Evolutionary conservation across 2,113 vertebrate species (phyloP), one percentile per base, ranked within the genome.

Genomic region (Nyctereutes procyonoides): DNA sequence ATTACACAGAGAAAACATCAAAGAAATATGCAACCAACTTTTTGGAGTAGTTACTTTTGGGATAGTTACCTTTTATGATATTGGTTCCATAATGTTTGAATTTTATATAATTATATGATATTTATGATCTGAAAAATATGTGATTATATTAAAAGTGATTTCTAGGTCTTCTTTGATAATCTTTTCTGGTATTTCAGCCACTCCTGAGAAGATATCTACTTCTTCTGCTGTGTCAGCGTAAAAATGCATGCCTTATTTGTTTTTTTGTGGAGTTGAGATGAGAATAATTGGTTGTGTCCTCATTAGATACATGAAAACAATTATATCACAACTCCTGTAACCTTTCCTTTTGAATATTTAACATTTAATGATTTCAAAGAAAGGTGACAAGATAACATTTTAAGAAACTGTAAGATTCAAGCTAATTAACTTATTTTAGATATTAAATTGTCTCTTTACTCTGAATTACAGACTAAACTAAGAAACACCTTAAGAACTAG

Each of bases 371-470:
- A 87, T 79, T 90, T 92, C 77, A 93, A 92, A 87, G 73, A 90
- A 91, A 96, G 30, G 60, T 88, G 53, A 62, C 43, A 96, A 93
- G n/a, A n/a, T 85, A 92, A 38, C 79, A 26, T 80, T 96, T 95
- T 79, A 74, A 96, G 88, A 58, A 96, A 87, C 43, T 65, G 14
- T 56, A 85, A 92, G 15, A 76, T 82, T 95, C n/a, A 87, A 84
- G 63, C 30, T 94, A 90, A 88, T 94, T 97, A 86, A 92, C 63
- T 88, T 97, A 67, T 92, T 90, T 93, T 87, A 92, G 80, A 69
- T 20, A 92, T 43, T 60, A 92, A 92, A 69, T 89, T 95, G n/a
- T 74, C 48, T 82, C 81, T 86, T 95, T 89, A 55, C 20, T 97
- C 51, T 96, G 73, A 87, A 85, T 55, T 58, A n/a, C 71, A 43